These are phyloP conservation scores for Papilio polytes DNA, from an alignment of 1,140 invertebrate species.

Conservation along the genomic window DNA sequence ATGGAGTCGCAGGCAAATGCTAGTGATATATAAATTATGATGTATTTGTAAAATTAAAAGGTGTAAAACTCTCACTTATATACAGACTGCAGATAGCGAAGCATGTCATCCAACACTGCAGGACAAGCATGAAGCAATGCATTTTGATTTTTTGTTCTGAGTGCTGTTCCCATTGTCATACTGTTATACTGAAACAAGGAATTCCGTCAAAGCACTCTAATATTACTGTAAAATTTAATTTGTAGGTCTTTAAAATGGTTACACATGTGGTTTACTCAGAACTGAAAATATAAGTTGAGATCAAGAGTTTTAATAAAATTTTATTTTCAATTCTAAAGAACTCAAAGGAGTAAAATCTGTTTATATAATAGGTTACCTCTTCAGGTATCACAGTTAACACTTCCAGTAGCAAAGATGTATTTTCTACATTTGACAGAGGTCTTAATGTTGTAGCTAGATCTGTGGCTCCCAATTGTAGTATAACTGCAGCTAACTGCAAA, in stretches of 20 bases:
- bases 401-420: slow-evolving; percentile 87
- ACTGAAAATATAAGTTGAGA: no score
- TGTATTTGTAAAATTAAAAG: not conserved
- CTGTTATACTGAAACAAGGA: slow-evolving; percentile 72
- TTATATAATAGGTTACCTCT: slow-evolving; percentile 85
- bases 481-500: slow-evolving; percentile 80
- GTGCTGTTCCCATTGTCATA: slow-evolving; percentile 79
- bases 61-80: slow-evolving; percentile 64
- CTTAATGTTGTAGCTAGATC: slow-evolving; percentile 73
- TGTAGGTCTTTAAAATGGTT: no score
- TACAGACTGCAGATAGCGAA: slow-evolving; percentile 66
- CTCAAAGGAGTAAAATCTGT: no score
- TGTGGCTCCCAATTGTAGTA: slow-evolving; percentile 75
- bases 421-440: slow-evolving; percentile 71
- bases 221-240: no score
- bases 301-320: no score
- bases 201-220: not conserved
- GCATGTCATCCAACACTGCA: slow-evolving; percentile 75
- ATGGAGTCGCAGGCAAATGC: no score
- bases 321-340: no score
- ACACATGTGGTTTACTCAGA: no score
- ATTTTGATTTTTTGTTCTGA: slow-evolving; percentile 64
- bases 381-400: slow-evolving; percentile 91
- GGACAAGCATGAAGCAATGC: slow-evolving; percentile 71
- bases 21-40: no score